Base-by-base conservation (phyloP, 1,140 invertebrate species). In the Aricia agestis region DNA sequence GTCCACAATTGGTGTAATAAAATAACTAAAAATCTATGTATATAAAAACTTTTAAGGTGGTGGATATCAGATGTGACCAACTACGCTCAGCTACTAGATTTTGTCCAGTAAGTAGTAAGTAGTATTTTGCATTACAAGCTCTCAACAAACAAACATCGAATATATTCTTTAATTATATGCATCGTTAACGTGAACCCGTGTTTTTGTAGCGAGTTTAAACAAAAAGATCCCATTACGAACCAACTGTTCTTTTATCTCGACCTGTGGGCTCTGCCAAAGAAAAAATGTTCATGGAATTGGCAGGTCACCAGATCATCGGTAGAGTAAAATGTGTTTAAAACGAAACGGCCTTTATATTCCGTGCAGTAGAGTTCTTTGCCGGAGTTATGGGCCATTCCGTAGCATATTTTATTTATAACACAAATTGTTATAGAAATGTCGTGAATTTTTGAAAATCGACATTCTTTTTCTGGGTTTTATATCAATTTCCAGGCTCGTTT, bases 301-400 rank as follows among this genome's bases (percentile, higher is more conserved):
- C 59, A 63, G 17, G 59, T 63, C 59, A 63, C 59, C 59, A 63
- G 59, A 19, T 19, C 59, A 63, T 63, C 59, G 59, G 59, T 11
- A 63, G 59, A 63, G 18, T 19, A 63, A 63, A 63, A 63, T 19
- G 59, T 19, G 59, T 63, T 63, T 63, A 63, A 63, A 63, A 52
- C 45, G 45, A 52, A 52, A 52, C 45, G 11, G 45, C 45, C 11
- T 52, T 52, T 52, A 15, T 52, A 52, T 52, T 52, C 45, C 45
- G 11, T 52, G 45, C 45, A 52, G 45, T 52, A 52, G 45, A 52
- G 45, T 52, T 11, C 13, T 52, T 52, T 52, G 1, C 11, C 45
- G 45, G 13, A 52, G 45, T 52, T 52, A 52, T 52, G 45, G 45
- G 45, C 45, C 2, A 52, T 52, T 52, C 11, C 45, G 45, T 15